phyloP scores from a whole-genome alignment of 35 echinoderm and acorn worm species.

The Eucidaris tribuloides region DNA sequence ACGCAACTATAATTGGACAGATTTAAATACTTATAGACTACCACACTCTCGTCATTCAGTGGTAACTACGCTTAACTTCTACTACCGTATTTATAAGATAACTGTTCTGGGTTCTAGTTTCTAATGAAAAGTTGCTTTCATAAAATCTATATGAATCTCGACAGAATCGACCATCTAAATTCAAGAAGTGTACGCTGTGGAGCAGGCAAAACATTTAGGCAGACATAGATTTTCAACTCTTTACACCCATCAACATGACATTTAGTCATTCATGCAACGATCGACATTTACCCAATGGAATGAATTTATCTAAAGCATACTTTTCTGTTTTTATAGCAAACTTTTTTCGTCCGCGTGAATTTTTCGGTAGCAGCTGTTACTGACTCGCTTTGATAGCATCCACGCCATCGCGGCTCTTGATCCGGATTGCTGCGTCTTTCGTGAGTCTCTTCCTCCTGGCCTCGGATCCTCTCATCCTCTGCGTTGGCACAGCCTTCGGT shows the following conservation, averaged over 20 bases:
- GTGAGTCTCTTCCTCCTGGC: slow-evolving; percentile 38
- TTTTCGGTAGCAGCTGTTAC: slow-evolving; percentile 74
- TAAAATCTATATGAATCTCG: too few relatives aligned
- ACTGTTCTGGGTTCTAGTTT: too few relatives aligned
- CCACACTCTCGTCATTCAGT: too few relatives aligned
- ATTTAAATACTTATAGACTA: too few relatives aligned
- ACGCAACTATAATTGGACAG: too few relatives aligned
- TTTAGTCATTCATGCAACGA: neutral
- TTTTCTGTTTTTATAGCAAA: neutral
- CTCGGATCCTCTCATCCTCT: slow-evolving; percentile 34
- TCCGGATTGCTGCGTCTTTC: slow-evolving; percentile 14
- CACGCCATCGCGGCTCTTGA: slow-evolving; percentile 66
- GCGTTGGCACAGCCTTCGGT: slow-evolving; percentile 50
- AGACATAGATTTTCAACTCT: neutral
- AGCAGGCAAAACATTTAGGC: neutral
- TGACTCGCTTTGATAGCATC: slow-evolving; percentile 61
- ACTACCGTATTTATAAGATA: too few relatives aligned
- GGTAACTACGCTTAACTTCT: too few relatives aligned
- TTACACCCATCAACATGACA: neutral
- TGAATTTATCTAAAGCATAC: neutral
- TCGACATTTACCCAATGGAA: neutral
- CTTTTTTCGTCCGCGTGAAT: slow-evolving; percentile 75
- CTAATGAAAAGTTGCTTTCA: too few relatives aligned
- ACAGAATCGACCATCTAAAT: neutral
- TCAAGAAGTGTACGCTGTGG: neutral